phyloP scores from a whole-genome alignment of 2,888 invertebrate genomes.

The Dicranocentrus wangi region DNA sequence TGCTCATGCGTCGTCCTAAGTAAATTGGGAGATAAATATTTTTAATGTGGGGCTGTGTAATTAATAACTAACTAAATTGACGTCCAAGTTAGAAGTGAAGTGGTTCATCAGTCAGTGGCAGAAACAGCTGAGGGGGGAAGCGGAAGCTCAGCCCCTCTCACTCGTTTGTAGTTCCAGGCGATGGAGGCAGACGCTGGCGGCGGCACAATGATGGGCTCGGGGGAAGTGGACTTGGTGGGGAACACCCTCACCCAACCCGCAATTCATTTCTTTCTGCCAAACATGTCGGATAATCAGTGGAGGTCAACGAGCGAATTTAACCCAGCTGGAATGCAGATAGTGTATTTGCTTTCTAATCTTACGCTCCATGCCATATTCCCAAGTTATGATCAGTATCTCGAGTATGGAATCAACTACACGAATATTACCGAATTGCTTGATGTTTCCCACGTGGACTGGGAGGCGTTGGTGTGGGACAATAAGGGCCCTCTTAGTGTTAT shows the following conservation, averaged over 20 bases:
- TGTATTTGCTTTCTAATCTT: slow-evolving; percentile 65
- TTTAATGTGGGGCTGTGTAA: no score
- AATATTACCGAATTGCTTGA: slow-evolving; percentile 47
- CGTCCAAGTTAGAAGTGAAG: no score
- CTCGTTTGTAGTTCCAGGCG: no score
- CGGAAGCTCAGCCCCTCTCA: no score
- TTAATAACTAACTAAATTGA: no score
- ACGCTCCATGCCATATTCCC: slow-evolving; percentile 69
- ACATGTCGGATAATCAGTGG: slow-evolving; percentile 65
- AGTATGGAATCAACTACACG: slow-evolving; percentile 51
- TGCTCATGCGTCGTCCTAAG: no score
- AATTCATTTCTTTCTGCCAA: slow-evolving; percentile 61
- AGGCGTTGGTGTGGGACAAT: slow-evolving; percentile 65
- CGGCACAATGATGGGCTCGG: slow-evolving; percentile 17
- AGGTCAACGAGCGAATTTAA: slow-evolving; percentile 62
- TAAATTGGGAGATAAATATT: no score
- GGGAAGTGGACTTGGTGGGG: slow-evolving; percentile 16
- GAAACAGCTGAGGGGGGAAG: no score
- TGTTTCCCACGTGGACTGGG: slow-evolving; percentile 48
- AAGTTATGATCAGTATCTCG: slow-evolving; percentile 68
- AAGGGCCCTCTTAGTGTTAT: slow-evolving; percentile 65
- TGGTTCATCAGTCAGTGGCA: no score
- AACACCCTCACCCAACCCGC: slow-evolving; percentile 60
- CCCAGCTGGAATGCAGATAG: slow-evolving; percentile 68
- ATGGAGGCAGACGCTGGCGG: slow-evolving; percentile 59